Evolutionary conservation across 2,888 invertebrate genomes (phyloP).

Genomic region (Ectropis crepuscularia): DNA sequence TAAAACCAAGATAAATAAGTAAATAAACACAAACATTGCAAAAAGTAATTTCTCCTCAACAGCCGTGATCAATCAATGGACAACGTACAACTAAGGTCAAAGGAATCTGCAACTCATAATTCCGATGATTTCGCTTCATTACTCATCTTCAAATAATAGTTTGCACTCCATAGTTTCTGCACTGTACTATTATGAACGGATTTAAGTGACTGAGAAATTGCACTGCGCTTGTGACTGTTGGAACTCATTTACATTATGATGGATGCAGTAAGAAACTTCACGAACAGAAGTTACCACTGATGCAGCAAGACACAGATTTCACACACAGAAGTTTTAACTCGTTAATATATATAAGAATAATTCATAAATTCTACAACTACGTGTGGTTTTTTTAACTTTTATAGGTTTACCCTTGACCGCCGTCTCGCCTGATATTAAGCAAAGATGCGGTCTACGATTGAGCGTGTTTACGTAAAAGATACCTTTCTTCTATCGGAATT

Average conservation of each 20-base stretch:
- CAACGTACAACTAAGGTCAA: constrained; percentile 53
- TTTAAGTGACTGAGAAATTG: constrained; percentile 39
- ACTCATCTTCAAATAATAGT: constrained; percentile 81
- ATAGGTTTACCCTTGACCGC: no score
- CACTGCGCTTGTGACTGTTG: constrained; percentile 20
- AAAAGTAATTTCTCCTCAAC: constrained; percentile 27
- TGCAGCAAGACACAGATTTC: no score
- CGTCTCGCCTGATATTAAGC: no score
- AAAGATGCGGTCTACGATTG: no score
- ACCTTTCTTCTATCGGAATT: no score
- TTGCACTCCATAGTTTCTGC: constrained; percentile 79
- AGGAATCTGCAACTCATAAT: constrained; percentile 81
- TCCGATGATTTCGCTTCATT: constrained; percentile 75
- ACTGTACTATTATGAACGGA: constrained; percentile 50
- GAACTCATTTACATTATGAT: background rate
- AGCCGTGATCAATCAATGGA: constrained; percentile 41
- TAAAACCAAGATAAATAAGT: constrained; percentile 23
- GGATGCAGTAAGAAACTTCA: background rate
- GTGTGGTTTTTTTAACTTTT: no score
- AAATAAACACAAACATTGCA: constrained; percentile 31
- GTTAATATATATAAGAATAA: no score
- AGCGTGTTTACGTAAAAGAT: no score
- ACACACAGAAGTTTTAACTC: no score
- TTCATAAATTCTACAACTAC: no score
- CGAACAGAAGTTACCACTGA: background rate